phyloP scores from a whole-genome alignment of 1,140 invertebrate species.

The Pogonomyrmex californicus region DNA sequence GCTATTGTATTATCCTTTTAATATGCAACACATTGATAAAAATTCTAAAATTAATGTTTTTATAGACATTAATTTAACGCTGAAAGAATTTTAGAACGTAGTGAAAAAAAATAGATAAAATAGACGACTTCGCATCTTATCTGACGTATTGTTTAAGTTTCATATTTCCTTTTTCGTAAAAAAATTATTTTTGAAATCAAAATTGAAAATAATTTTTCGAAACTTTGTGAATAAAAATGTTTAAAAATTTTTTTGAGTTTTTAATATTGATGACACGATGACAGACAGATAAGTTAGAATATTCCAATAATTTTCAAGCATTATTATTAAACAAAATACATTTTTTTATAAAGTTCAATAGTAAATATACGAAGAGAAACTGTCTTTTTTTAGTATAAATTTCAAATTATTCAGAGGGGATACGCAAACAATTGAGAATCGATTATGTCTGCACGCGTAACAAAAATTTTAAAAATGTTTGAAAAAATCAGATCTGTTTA shows the following conservation, averaged over 20 bases:
- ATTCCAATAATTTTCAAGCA: background rate
- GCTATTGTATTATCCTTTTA: background rate
- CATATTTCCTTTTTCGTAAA: background rate
- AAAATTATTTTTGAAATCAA: background rate
- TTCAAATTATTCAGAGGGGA: background rate
- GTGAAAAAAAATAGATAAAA: background rate
- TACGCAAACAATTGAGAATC: background rate
- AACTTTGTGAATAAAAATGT: conserved; percentile 7
- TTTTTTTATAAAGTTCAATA: background rate
- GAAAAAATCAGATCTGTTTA: background rate
- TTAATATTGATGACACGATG: background rate
- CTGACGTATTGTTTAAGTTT: background rate
- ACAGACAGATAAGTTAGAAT: background rate
- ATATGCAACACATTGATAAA: background rate
- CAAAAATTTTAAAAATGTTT: background rate
- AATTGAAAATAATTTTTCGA: background rate
- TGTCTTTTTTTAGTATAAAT: background rate
- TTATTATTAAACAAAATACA: background rate
- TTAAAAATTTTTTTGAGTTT: conserved; percentile 6
- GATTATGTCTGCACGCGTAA: background rate
- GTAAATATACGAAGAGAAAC: background rate
- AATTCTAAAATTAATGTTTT: background rate
- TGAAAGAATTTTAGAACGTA: background rate
- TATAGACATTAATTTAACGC: background rate
- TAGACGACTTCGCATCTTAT: background rate